Percentiles rank a stretch among this genome's conserved stretches.
Conservation (phyloP, 2,888 invertebrate genomes). For the Eugnorisma glareosa region DNA sequence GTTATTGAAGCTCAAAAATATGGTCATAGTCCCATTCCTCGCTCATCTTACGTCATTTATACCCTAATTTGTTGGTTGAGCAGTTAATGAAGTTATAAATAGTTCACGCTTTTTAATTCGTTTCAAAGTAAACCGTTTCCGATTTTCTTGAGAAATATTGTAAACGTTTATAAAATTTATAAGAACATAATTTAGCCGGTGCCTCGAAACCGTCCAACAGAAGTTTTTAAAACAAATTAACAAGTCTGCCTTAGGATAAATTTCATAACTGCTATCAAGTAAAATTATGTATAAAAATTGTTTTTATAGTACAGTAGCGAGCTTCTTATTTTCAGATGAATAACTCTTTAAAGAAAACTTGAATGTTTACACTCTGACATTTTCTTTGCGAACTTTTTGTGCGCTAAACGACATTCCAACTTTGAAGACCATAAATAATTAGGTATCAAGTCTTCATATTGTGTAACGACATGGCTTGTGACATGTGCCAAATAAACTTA, state of each 20-base stretch:
- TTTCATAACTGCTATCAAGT: not conserved
- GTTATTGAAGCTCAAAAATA: slow-evolving; percentile 10
- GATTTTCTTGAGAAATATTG: slow-evolving; percentile 32
- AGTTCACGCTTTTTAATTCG: slow-evolving; percentile 26
- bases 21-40: slow-evolving; percentile 11
- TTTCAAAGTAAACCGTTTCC: not conserved
- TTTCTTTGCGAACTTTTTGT: not conserved
- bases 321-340: not conserved
- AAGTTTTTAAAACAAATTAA: slow-evolving; percentile 2
- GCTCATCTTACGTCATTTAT: slow-evolving; percentile 18
- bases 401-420: slow-evolving; percentile 2
- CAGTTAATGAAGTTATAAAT: slow-evolving; percentile 29
- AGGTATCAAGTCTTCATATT: not conserved
- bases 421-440: not conserved
- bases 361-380: not conserved
- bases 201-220: not conserved
- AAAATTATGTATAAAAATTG: not conserved
- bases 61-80: slow-evolving; percentile 28
- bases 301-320: not conserved
- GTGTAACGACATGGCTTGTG: not conserved
- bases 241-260: not conserved
- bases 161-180: not conserved
- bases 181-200: not conserved
- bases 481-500: not conserved
- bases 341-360: not conserved